These are phyloP conservation scores for Smutsia temminckii DNA, from an alignment of 2,797 vertebrate genomes.

Conservation along the genomic window DNA sequence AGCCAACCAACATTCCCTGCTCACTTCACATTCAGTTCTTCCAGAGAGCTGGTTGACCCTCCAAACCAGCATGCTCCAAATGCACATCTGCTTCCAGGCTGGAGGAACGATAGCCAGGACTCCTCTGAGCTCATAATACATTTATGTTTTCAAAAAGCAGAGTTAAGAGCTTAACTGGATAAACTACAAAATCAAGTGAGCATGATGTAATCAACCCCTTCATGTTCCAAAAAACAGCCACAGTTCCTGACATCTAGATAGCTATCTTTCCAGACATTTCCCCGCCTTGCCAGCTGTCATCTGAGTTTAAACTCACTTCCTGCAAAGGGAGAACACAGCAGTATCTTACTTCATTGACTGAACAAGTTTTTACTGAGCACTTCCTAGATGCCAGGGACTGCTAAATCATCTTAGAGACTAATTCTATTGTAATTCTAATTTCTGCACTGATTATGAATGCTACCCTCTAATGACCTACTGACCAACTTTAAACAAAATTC, in stretches of 20 bases:
- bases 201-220: slow-evolving; percentile 64
- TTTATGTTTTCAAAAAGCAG: slow-evolving; percentile 74
- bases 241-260: slow-evolving; percentile 51
- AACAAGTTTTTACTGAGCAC: slow-evolving; percentile 13
- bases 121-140: slow-evolving; percentile 62
- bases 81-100: slow-evolving; percentile 71
- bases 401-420: neutral
- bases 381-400: neutral
- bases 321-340: slow-evolving; percentile 32
- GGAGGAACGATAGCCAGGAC: slow-evolving; percentile 46
- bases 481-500: neutral
- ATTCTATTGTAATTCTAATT: neutral
- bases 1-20: slow-evolving; percentile 54
- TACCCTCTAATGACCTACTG: neutral
- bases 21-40: slow-evolving; percentile 52
- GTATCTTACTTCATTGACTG: neutral
- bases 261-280: slow-evolving; percentile 50
- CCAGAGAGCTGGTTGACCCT: neutral
- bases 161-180: slow-evolving; percentile 72
- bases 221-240: slow-evolving; percentile 39
- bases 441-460: neutral
- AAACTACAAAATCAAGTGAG: slow-evolving; percentile 68
- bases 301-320: slow-evolving; percentile 45
- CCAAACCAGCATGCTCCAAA: slow-evolving; percentile 43
- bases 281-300: slow-evolving; percentile 33